Percentiles rank a stretch among this genome's conserved stretches.
Conservation (phyloP, 2,888 invertebrate genomes). For the Standfussiana lucernea region DNA sequence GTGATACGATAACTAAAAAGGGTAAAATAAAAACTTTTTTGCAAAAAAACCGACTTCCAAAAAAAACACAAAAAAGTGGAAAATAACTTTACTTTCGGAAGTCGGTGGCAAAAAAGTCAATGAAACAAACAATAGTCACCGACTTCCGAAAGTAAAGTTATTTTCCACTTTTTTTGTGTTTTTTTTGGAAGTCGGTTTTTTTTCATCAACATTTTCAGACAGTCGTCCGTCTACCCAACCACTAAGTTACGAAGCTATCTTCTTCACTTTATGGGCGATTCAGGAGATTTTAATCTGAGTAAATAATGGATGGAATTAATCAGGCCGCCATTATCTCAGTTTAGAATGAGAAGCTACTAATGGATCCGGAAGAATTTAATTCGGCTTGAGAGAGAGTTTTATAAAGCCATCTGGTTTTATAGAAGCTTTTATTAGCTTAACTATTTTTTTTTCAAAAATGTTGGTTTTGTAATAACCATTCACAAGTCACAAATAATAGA, state of each 20-base stretch:
- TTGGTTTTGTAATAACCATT: no score
- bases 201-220: neutral
- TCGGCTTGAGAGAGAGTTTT: slow-evolving; percentile 30
- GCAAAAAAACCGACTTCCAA: no score
- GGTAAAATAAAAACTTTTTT: no score
- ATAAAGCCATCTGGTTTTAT: slow-evolving; percentile 9
- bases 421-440: neutral
- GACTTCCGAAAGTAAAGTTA: no score
- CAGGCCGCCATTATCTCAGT: slow-evolving; percentile 67
- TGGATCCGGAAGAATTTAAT: slow-evolving; percentile 42
- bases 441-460: neutral
- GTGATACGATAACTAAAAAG: no score
- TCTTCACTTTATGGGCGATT: slow-evolving; percentile 54
- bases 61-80: no score
- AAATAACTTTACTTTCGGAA: no score
- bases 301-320: slow-evolving; percentile 75
- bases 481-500: no score
- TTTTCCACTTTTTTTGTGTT: no score
- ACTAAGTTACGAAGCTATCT: slow-evolving; percentile 37
- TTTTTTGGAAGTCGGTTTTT: no score
- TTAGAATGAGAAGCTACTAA: slow-evolving; percentile 55
- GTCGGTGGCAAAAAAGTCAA: no score
- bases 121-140: no score
- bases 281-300: slow-evolving; percentile 71
- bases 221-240: neutral